A percentile compares a stretch with the other conserved stretches of the same genome.
phyloP scores from a whole-genome alignment of 2,113 vertebrate species.

The Tachysurus fulvidraco region DNA sequence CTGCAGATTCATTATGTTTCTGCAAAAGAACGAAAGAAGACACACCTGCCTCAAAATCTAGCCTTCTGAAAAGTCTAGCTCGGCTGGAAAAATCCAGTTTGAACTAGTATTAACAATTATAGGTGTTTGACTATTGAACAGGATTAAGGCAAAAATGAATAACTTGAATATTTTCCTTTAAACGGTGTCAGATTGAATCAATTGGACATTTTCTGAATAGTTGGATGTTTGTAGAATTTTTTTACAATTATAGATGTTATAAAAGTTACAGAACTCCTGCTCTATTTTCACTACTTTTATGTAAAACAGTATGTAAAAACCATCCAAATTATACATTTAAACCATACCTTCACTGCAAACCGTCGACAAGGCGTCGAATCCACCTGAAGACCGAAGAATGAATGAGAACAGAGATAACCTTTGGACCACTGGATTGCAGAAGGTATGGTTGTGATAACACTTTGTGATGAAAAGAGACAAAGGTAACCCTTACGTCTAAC shows the following conservation, averaged over 20 bases:
- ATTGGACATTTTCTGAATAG: too few relatives aligned
- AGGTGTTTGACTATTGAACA: conserved; percentile 50
- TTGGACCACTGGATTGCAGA: background rate
- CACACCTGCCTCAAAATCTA: background rate
- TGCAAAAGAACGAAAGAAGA: conserved; percentile 40
- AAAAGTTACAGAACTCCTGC: background rate
- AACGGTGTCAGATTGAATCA: too few relatives aligned
- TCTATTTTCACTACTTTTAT: too few relatives aligned
- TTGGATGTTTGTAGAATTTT: too few relatives aligned
- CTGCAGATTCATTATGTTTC: conserved; percentile 74
- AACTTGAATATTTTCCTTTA: too few relatives aligned
- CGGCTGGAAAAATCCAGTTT: conserved; percentile 65
- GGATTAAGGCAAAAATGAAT: too few relatives aligned
- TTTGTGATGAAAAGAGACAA: background rate
- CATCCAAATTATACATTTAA: background rate
- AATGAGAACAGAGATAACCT: background rate
- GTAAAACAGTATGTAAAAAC: too few relatives aligned
- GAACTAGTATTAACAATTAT: background rate
- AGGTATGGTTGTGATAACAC: background rate
- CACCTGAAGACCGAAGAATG: background rate
- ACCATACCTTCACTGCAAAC: conserved; percentile 27
- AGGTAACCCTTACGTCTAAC: background rate
- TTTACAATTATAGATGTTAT: too few relatives aligned
- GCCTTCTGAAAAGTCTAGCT: conserved; percentile 62
- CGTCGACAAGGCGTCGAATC: background rate